Conservation (phyloP, 1,140 invertebrate species). For the Papilio xuthus region DNA sequence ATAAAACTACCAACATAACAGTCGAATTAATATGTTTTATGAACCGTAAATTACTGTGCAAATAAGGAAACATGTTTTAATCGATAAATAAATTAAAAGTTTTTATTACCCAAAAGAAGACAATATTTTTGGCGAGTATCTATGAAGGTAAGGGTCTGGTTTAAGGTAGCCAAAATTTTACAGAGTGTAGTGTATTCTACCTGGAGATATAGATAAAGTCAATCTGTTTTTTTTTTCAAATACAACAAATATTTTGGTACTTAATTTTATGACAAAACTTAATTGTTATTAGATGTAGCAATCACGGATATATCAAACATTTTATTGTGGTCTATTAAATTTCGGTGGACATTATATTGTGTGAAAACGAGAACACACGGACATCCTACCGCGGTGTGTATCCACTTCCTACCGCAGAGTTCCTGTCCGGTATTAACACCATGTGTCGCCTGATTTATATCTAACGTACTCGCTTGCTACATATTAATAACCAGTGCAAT, state of each 20-base stretch:
- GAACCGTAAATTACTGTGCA: constrained; percentile 20
- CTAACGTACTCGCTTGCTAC: constrained; percentile 22
- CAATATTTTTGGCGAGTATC: neutral
- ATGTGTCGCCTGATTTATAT: constrained; percentile 32
- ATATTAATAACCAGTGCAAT: constrained; percentile 32
- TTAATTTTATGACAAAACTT: no score
- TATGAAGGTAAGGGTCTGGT: no score
- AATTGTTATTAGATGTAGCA: no score
- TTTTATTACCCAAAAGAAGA: neutral
- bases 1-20: constrained; percentile 8
- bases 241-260: no score
- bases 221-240: no score
- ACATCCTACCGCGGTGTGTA: constrained; percentile 23
- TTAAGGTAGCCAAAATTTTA: no score
- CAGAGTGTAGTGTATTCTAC: no score
- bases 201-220: no score
- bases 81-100: neutral
- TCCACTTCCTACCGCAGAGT: constrained; percentile 33
- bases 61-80: neutral
- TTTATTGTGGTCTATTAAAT: neutral
- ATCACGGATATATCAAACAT: neutral
- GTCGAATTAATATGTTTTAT: neutral
- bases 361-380: constrained; percentile 11
- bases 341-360: neutral
- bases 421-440: constrained; percentile 18